Conservation (phyloP, 2,113 vertebrate genomes). For the Isichthys henryi region DNA sequence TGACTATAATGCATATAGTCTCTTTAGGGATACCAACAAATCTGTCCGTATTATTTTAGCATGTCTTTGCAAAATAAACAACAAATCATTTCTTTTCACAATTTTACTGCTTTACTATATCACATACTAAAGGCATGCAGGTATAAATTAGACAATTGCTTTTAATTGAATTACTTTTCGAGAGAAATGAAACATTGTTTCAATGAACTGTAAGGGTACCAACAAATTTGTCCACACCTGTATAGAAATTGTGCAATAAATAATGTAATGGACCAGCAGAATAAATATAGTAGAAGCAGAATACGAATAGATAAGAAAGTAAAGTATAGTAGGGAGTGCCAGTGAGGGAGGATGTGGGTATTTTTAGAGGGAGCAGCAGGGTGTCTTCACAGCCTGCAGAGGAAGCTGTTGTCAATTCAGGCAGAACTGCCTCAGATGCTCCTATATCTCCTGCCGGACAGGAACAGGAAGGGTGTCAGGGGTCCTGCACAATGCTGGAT, state of each 20-base stretch:
- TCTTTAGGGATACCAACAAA: no score
- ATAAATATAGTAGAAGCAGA: background rate
- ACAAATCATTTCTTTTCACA: no score
- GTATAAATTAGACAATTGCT: no score
- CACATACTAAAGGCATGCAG: no score
- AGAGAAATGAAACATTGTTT: no score
- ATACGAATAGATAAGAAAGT: background rate
- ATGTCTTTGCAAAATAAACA: no score
- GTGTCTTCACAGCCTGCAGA: background rate
- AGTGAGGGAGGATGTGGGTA: background rate
- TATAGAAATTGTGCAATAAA: background rate
- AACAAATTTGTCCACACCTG: no score
- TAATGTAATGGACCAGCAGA: background rate
- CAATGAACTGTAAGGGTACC: no score
- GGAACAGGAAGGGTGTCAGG: background rate
- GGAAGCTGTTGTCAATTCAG: background rate
- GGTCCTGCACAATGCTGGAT: background rate
- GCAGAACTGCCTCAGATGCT: background rate
- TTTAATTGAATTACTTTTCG: no score
- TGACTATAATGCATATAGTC: no score
- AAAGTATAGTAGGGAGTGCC: background rate
- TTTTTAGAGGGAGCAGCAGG: background rate
- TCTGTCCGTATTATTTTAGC: no score
- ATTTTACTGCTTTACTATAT: no score
- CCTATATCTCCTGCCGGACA: background rate